Evolutionary conservation across 2,888 invertebrate species (phyloP).

Genomic region (Erebia palarica): DNA sequence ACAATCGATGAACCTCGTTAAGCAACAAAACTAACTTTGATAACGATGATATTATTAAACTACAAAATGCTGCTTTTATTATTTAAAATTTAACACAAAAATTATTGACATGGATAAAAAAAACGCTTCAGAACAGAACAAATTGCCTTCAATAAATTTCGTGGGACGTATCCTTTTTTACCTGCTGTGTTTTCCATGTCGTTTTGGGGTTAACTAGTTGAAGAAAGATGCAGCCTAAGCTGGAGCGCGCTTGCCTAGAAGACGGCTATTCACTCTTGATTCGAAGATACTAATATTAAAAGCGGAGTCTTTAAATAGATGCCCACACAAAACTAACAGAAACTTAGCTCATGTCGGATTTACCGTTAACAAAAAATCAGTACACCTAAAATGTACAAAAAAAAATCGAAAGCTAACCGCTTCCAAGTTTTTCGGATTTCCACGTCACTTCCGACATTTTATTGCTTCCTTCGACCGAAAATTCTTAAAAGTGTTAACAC

Average conservation of each 20-base stretch:
- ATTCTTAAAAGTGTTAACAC: conserved; percentile 31
- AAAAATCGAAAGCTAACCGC: conserved; percentile 1
- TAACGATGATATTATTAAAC: conserved; percentile 16
- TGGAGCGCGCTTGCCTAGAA: too few relatives aligned
- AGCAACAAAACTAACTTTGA: conserved; percentile 32
- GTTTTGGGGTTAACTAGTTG: too few relatives aligned
- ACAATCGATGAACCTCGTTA: conserved; percentile 40
- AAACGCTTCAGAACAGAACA: background rate
- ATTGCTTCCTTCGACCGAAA: conserved; percentile 25
- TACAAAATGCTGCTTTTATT: background rate
- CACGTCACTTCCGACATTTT: conserved; percentile 27
- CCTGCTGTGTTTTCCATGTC: too few relatives aligned
- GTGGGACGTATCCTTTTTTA: too few relatives aligned
- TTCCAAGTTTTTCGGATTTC: background rate
- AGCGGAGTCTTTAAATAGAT: too few relatives aligned
- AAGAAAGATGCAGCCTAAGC: too few relatives aligned
- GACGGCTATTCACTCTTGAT: too few relatives aligned
- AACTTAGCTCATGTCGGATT: background rate
- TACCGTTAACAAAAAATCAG: background rate
- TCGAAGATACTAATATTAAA: too few relatives aligned
- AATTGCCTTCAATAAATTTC: too few relatives aligned
- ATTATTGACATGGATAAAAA: background rate
- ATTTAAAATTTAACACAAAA: background rate
- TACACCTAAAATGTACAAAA: background rate
- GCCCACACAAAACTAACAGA: background rate